Evolutionary conservation across 2,797 vertebrate species (phyloP).

Genomic region (Phrynocephalus forsythii): DNA sequence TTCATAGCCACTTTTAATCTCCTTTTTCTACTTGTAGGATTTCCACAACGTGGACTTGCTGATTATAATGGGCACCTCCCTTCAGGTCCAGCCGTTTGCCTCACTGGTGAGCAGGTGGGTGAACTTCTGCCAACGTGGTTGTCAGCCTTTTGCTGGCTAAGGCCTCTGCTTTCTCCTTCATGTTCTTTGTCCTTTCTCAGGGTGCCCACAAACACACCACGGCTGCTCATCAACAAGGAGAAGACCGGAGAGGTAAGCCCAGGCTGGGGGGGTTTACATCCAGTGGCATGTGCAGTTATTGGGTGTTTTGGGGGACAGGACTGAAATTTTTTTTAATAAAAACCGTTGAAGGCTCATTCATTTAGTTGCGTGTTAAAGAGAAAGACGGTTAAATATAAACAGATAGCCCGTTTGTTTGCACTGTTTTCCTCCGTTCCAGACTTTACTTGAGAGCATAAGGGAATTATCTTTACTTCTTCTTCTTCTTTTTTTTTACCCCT

Average conservation of each 20-base stretch:
- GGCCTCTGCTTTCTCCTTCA: background rate
- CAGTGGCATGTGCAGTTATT: background rate
- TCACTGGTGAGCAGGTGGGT: constrained; percentile 88
- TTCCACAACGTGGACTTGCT: constrained; percentile 89
- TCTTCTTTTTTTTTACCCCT: background rate
- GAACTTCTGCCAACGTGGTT: no score
- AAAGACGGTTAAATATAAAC: background rate
- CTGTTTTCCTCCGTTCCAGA: no score
- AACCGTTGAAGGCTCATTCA: background rate
- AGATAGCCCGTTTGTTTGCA: no score
- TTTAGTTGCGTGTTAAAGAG: no score
- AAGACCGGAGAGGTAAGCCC: constrained; percentile 86
- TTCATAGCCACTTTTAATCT: background rate
- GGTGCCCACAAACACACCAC: constrained; percentile 86
- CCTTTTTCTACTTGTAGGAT: constrained; percentile 76
- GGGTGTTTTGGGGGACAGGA: background rate
- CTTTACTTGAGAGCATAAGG: background rate
- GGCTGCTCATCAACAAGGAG: constrained; percentile 93
- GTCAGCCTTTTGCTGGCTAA: background rate
- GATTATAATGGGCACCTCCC: constrained; percentile 91
- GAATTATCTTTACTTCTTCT: no score
- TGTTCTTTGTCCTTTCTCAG: constrained; percentile 66
- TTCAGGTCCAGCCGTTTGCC: constrained; percentile 93
- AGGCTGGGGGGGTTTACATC: background rate
- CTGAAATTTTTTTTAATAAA: background rate